Evolutionary conservation across 2,888 invertebrate genomes (phyloP).

Genomic region (Ectropis crepuscularia): DNA sequence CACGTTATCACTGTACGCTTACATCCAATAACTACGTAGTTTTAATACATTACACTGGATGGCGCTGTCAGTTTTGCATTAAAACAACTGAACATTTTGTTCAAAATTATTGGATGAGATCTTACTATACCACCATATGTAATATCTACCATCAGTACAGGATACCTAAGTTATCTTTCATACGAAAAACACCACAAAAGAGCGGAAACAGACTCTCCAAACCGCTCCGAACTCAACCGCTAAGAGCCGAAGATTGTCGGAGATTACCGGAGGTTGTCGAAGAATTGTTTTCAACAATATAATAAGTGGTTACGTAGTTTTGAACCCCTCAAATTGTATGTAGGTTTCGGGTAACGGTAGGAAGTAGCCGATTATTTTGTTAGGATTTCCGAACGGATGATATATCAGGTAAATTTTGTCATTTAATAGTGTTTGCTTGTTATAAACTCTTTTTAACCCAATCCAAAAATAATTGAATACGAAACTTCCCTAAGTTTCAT

Average conservation of each 20-base stretch:
- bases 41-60: no score
- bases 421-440: no score
- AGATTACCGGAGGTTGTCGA: conserved; percentile 27
- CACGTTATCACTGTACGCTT: no score
- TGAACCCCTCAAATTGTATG: conserved; percentile 42
- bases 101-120: no score
- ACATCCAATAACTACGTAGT: no score
- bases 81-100: no score
- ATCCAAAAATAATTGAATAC: no score
- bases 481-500: no score
- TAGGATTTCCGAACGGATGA: conserved; percentile 76
- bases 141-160: not conserved
- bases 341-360: conserved; percentile 68
- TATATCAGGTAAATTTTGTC: conserved; percentile 63
- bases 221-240: conserved; percentile 58
- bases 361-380: conserved; percentile 75
- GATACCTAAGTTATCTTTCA: conserved; percentile 27
- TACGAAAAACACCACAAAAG: conserved; percentile 52
- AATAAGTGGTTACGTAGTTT: conserved; percentile 73
- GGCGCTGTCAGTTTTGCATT: no score
- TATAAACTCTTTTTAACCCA: no score
- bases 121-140: no score
- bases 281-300: conserved; percentile 63
- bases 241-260: conserved; percentile 25
- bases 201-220: conserved; percentile 72